phyloP scores from a whole-genome alignment of 2,113 vertebrate species.

The Shinisaurus crocodilurus region DNA sequence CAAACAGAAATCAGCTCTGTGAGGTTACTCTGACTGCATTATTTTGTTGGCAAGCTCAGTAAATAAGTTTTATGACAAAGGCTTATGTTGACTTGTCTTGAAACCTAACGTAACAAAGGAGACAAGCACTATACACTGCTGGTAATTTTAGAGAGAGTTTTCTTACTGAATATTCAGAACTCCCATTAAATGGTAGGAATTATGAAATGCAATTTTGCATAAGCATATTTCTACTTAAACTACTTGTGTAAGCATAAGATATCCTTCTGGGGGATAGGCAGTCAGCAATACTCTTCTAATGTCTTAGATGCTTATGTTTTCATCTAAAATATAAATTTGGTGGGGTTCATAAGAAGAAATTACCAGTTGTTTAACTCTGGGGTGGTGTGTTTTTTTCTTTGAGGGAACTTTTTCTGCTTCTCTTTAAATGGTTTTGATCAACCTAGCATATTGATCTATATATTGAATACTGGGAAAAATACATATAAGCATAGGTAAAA shows the following conservation, averaged over 20 bases:
- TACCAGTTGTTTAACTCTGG: neutral
- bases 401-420: neutral
- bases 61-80: neutral
- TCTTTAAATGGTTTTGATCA: neutral
- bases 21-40: slow-evolving; percentile 4
- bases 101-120: slow-evolving; percentile 1
- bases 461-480: neutral
- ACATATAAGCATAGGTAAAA: neutral
- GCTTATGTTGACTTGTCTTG: neutral
- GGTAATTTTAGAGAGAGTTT: neutral
- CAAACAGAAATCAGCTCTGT: neutral
- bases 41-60: neutral
- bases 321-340: neutral
- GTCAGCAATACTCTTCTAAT: neutral
- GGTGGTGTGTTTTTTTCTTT: neutral
- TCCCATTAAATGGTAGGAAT: neutral
- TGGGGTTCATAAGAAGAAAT: neutral
- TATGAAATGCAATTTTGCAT: slow-evolving; percentile 23
- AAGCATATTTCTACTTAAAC: slow-evolving; percentile 9
- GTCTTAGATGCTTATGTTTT: neutral
- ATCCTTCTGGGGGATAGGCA: neutral
- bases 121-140: slow-evolving; percentile 12
- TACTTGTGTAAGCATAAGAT: neutral
- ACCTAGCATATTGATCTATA: neutral
- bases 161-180: neutral